Base-by-base conservation (phyloP, 2,888 invertebrate genomes). In the Ornithoptera alexandrae region DNA sequence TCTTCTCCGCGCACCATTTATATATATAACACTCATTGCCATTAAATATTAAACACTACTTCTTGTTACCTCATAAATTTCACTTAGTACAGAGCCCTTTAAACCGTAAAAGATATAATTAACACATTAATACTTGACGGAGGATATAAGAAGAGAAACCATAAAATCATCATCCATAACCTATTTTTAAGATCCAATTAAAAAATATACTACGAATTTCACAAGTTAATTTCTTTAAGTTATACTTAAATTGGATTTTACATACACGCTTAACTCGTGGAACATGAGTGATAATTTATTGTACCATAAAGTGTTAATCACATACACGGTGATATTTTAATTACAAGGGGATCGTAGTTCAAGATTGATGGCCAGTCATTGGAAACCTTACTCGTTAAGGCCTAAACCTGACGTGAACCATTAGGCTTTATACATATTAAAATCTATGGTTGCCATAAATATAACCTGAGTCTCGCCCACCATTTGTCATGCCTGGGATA, bases 401-500 rank as follows among this genome's bases (percentile, higher is more conserved):
- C 58, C 30, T 64, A 66, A 61, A 62, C 39, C 12, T 66, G 63
- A 58, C 24, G 61, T 20, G 66, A 59, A 59, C 63, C 70, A 67
- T 70, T 69, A 69, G 65, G 58, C 65, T 46, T 58, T 65, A 42
- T 15, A 68, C n/a, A 57, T 66, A 30, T 63, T 42, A 24, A 57
- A 63, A 66, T 66, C 61, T 62, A 69, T 61, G 65, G 64, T 22
- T 36, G 57, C 62, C 62, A 69, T 66, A 69, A 69, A 69, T 69
- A 66, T 66, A 50, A 53, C 60, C 65, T 58, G 20, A 42, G 66
- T 66, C 57, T 66, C 69, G 58, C 50, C 62, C 58, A 46, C 58
- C 69, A 69, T 69, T 69, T 66, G 62, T 69, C 66, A 69, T 69
- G 69, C 65, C 62, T 62, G 66, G 56, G 66, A 66, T 62, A 62